Evolutionary conservation across 2,113 vertebrate species (phyloP).

Genomic region (Strix aluco): DNA sequence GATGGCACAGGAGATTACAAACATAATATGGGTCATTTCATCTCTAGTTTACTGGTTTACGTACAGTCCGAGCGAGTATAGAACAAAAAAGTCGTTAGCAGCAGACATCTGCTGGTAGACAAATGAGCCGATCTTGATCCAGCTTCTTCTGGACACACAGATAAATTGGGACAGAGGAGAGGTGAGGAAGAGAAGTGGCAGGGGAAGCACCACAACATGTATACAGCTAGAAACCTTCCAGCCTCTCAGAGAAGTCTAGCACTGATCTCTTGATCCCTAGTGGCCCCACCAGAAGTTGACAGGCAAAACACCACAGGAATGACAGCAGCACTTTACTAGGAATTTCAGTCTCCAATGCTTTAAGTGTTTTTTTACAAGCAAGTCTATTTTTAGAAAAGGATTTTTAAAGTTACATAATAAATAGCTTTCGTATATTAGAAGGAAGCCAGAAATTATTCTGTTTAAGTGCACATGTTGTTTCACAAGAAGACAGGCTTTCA

Average conservation of each 20-base stretch:
- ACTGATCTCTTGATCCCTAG: neutral
- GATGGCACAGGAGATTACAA: neutral
- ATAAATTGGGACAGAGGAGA: neutral
- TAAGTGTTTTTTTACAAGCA: neutral
- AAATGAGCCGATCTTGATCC: neutral
- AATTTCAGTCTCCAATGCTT: neutral
- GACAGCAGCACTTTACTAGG: neutral
- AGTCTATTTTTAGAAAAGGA: neutral
- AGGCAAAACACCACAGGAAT: neutral
- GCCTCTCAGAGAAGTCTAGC: neutral
- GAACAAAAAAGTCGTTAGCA: neutral
- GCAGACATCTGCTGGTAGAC: neutral
- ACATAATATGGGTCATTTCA: neutral
- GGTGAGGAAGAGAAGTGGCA: neutral
- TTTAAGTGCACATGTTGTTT: neutral
- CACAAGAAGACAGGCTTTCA: neutral
- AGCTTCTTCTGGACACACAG: neutral
- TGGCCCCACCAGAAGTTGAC: neutral
- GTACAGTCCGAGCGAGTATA: neutral
- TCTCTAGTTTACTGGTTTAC: conserved; percentile 6
- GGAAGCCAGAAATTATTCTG: neutral
- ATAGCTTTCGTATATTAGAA: neutral
- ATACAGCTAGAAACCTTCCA: neutral
- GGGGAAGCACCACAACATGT: neutral
- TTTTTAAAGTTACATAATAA: neutral